phyloP scores from a whole-genome alignment of 1,140 invertebrate genomes.

The Dufourea novaeangliae region DNA sequence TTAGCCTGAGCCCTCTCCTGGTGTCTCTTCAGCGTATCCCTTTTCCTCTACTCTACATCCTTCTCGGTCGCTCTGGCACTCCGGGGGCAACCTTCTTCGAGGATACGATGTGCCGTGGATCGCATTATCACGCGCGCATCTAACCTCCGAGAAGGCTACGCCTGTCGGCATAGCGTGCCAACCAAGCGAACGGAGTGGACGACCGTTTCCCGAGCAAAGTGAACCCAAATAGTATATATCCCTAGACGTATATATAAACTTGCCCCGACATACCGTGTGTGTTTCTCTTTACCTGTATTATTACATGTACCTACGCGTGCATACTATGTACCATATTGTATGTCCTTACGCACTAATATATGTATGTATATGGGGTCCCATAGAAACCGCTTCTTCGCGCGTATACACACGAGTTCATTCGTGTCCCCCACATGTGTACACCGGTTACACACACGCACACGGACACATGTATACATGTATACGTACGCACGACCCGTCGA shows the following conservation, averaged over 20 bases:
- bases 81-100: conserved; percentile 29
- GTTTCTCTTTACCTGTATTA: neutral
- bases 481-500: conserved; percentile 23
- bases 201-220: conserved; percentile 47
- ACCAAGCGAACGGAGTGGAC: conserved; percentile 36
- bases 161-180: conserved; percentile 53
- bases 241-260: too few relatives aligned
- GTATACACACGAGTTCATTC: neutral
- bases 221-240: conserved; percentile 27
- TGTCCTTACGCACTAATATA: neutral
- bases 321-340: too few relatives aligned
- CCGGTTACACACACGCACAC: neutral
- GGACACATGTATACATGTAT: neutral
- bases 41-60: conserved; percentile 2
- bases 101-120: conserved; percentile 60
- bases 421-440: neutral
- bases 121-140: conserved; percentile 66
- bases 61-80: neutral
- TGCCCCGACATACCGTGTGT: too few relatives aligned
- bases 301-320: neutral
- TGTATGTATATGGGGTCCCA: too few relatives aligned
- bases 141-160: conserved; percentile 66
- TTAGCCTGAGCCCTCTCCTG: neutral
- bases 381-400: conserved; percentile 6
- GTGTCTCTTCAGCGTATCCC: neutral